Evolutionary conservation across 2,888 invertebrate species (phyloP).

Genomic region (Apoda limacodes): DNA sequence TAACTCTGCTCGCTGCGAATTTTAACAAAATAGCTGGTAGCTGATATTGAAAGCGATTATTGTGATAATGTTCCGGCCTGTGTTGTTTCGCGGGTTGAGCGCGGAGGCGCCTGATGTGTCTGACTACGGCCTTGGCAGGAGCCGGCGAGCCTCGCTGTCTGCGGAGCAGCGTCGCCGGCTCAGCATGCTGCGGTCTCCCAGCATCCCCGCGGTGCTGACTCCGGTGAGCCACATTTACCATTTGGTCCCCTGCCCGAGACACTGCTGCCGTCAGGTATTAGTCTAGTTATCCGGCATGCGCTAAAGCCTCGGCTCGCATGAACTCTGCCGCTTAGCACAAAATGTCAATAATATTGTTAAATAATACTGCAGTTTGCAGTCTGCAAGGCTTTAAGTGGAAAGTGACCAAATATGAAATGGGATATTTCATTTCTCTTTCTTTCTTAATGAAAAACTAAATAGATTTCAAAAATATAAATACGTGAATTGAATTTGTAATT

Average conservation of each 20-base stretch:
- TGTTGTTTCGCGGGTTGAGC: slow-evolving; percentile 45
- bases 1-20: slow-evolving; percentile 2
- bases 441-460: too few relatives aligned
- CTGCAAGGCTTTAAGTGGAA: too few relatives aligned
- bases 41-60: neutral
- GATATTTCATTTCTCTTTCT: too few relatives aligned
- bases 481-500: too few relatives aligned
- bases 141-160: slow-evolving; percentile 56
- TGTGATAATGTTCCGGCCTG: slow-evolving; percentile 48
- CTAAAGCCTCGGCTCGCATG: too few relatives aligned
- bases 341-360: too few relatives aligned
- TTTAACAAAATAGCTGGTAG: slow-evolving; percentile 2
- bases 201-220: slow-evolving; percentile 50
- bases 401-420: too few relatives aligned
- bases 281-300: too few relatives aligned
- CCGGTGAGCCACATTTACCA: slow-evolving; percentile 71
- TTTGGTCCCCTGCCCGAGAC: slow-evolving; percentile 66
- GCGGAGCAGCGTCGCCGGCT: slow-evolving; percentile 56
- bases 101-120: slow-evolving; percentile 44
- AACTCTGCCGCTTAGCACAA: too few relatives aligned
- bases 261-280: slow-evolving; percentile 66
- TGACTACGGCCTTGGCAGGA: slow-evolving; percentile 53
- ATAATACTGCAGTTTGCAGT: too few relatives aligned
- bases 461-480: too few relatives aligned
- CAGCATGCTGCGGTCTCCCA: slow-evolving; percentile 47